Base-by-base conservation (phyloP, 1,140 invertebrate species). In the Arctopsyche grandis region DNA sequence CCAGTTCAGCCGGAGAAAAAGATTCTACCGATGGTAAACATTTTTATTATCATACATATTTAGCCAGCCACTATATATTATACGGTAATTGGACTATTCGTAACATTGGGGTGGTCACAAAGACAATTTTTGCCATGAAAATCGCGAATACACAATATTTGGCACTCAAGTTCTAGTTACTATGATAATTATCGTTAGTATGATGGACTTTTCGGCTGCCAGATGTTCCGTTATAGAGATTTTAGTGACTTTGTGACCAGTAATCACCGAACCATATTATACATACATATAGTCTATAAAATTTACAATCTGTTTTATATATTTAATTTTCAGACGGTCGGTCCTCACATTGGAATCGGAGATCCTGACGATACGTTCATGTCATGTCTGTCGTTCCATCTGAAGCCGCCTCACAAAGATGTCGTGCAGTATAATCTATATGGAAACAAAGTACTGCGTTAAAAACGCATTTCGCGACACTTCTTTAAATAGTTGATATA, bases 311-410 rank as follows among this genome's bases (percentile, higher is more conserved):
- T n/a, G n/a, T n/a, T n/a, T n/a, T 52, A 52, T 5, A 38, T 71
- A 71, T 26, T 7, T 52, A 3, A 1, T 63, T 78, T 38, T 46
- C 19, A 78, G 77, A 48, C 22, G 56, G 83, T 90, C 60, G 92
- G 93, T 0, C 92, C 93, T 46, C 93, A 89, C 87, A 92, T 91
- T 81, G 92, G 92, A 5, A 92, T 93, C 82, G 93, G 94, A n/a
- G 86, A 91, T 22, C 89, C 93, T 12, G 93, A 95, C 84, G 94
- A 96, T 83, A 92, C 93, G 0, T 83, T 94, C 48, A 90, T 91
- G 80, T 92, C 91, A 7, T 94, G 93, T 84, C 86, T 92, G 79
- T 90, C 91, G 0, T 86, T 95, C 19, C 85, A 92, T 12, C 92
- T 93, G 3, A 92, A 93, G 84, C 88, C 91, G 0, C 93, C 93